Base-by-base conservation (phyloP, 2,888 invertebrate genomes). In the Drosophila borealis region DNA sequence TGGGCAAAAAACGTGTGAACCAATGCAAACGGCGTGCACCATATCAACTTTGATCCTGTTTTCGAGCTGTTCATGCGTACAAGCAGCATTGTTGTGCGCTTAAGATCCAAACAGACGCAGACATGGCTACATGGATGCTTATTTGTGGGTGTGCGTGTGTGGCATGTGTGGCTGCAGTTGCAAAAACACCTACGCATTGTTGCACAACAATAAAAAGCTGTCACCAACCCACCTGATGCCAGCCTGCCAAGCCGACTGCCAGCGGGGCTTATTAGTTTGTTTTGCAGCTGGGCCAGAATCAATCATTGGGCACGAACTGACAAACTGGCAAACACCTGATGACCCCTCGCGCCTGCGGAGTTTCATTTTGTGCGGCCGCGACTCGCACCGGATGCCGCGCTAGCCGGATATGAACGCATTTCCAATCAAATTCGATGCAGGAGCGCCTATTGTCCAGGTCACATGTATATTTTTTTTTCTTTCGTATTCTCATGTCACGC, bases 351-450 rank as follows among this genome's bases (percentile, higher is more conserved):
- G 61, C 49, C 67, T 53, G 76, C 68, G 66, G 64, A 69, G 74
- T 54, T 76, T 61, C 79, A 70, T 81, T 78, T 78, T 53, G 56
- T 44, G 41, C 41, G 42, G 21, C 11, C 21, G 34, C 54, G 51
- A 45, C 50, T 57, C 44, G 50, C 49, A 51, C 70, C 83, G 88
- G 84, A 88, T 72, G 72, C 74, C 50, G 59, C 36, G 62, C 67
- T 61, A 69, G 57, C 85, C 81, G 85, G 85, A 86, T 88, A 86
- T 86, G 89, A 85, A 68, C 50, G 78, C 71, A 78, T 51, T 54
- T 55, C 60, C 59, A 78, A 59, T 66, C 65, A 39, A 45, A 45
- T 29, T 42, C 64, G 25, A 14, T 45, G 62, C 48, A 61, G 13
- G 19, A 10, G 13, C 5, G 25, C 25, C 55, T 29, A 44, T 55